These are phyloP conservation scores for Glomeris marginata DNA, from an alignment of 2,888 invertebrate species.

Conservation along the genomic window DNA sequence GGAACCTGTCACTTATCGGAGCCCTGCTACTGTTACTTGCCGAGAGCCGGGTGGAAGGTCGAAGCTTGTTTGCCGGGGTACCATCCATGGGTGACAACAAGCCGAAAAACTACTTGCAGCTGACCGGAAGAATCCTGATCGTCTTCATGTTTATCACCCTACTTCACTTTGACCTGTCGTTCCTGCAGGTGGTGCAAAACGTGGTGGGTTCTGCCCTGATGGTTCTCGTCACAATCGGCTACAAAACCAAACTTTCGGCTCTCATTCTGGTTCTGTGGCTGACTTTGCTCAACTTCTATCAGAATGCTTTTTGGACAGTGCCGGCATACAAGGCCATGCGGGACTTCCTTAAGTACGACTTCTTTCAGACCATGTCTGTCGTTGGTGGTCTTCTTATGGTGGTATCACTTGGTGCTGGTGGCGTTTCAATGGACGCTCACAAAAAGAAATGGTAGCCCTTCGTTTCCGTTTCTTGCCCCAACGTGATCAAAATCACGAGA, in stretches of 20 bases:
- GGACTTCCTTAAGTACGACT: constrained; percentile 99
- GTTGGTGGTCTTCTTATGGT: constrained; percentile 97
- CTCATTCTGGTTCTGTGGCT: constrained; percentile 81
- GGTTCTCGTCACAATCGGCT: constrained; percentile 90
- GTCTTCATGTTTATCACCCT: constrained; percentile 99
- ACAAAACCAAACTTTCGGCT: constrained; percentile 96
- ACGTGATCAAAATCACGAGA: not conserved
- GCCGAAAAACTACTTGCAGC: constrained; percentile 89
- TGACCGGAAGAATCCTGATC: constrained; percentile 84
- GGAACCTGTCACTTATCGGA: constrained; percentile 92
- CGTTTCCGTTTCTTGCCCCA: not conserved
- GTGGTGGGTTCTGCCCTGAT: constrained; percentile 85
- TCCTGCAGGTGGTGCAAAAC: constrained; percentile 81
- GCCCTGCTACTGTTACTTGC: constrained; percentile 91
- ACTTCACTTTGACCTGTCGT: constrained; percentile 78
- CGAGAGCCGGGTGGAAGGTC: constrained; percentile 86
- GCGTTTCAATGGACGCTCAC: constrained; percentile 98
- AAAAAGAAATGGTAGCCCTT: constrained; percentile 83
- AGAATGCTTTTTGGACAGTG: constrained; percentile 97
- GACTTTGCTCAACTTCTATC: constrained; percentile 79
- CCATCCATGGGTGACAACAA: constrained; percentile 64
- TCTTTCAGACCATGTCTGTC: constrained; percentile 95
- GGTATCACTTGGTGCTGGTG: constrained; percentile 94
- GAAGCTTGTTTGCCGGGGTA: constrained; percentile 84
- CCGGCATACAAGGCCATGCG: constrained; percentile 88